Base-by-base conservation (phyloP, 2,113 vertebrate genomes). In the Eptesicus fuscus region DNA sequence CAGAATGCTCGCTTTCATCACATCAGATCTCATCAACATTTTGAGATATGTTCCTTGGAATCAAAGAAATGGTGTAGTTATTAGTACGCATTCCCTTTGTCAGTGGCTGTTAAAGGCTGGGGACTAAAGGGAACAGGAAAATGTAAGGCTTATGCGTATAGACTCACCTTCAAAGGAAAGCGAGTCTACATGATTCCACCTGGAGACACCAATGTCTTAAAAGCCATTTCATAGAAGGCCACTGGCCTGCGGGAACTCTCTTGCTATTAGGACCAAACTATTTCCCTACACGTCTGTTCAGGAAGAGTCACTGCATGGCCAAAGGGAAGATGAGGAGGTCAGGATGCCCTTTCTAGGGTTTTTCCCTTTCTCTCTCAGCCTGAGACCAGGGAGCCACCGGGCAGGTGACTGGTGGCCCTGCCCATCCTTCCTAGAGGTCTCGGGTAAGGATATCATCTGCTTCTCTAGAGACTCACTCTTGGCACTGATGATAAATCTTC, bases 31-130 rank as follows among this genome's bases (percentile, higher is more conserved):
- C 22, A 77, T 35, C 28, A n/a, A 47, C 32, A 77, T 71, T 82
- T 77, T 82, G 32, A 32, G n/a, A 93, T 53, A 14, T 35, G 61
- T 91, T 94, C 90, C 82, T 90, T 51, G 22, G 25, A 95, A 90
- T 82, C 65, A 91, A 91, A 32, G 59, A 69, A 87, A 69, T 51
- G 42, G 0, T 17, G 71, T 63, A 30, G 23, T 17, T 83, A 83
- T 78, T 37, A 32, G 20, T 37, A 85, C 1, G 10, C 9, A 76
- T 37, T 80, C 25, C 32, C 40, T 61, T 17, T 77, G 80, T 76
- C 11, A 51, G 56, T 5, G 22, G 20, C 71, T 47, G 11, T 67
- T 92, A 74, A 92, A 92, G 13, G 30, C 1, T 59, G 61, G 74
- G n/a, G 35, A 65, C 35, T 44, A 71, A 83, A 22, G 28, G 10